Base-by-base conservation (phyloP, 2,888 invertebrate species). In the Cetonia aurata region DNA sequence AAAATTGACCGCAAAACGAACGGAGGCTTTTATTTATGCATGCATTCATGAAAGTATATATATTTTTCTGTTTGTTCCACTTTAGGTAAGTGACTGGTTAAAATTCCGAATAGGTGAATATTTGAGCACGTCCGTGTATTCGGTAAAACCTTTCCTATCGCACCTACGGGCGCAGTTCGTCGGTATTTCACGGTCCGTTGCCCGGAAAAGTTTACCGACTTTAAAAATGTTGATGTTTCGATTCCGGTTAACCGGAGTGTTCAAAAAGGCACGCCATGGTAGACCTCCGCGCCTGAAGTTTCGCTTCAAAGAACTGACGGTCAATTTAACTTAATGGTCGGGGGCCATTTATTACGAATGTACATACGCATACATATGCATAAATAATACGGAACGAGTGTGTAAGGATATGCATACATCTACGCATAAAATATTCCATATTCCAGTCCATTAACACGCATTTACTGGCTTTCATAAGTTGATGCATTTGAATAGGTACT, bases 181-280 rank as follows among this genome's bases (percentile, higher is more conserved):
- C 15, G 17, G 50, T 50, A 37, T 62, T 62, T 50, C 50, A 62
- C 62, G 62, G 50, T 62, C 37, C 31, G 62, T 37, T 50, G 48
- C 50, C 48, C 50, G 33, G 8, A 25, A n/a, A 62, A 62, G 13
- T 50, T 33, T 31, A 15, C 25, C 56, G 44, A 31, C 53, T 56
- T 67, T 67, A 46, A 46, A 55, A 56, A 67, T 46, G 55, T 56
- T 44, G 33, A 56, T 44, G 56, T 67, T 67, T 56, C 67, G 55
- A 52, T 25, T 33, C 31, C 10, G 33, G 56, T 48, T 19, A 67
- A 56, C n/a, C 17, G 46, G 17, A 56, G 44, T 56, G 31, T 46
- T 56, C 41, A 33, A 53, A 67, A 37, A 37, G 37, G 37, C 37
- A 67, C 33, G 33, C n/a, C 13, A n/a, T 19, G 8, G 13, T 31